Base-by-base conservation (phyloP, 2,797 vertebrate species). In the Oreonectes daqikongensis region DNA sequence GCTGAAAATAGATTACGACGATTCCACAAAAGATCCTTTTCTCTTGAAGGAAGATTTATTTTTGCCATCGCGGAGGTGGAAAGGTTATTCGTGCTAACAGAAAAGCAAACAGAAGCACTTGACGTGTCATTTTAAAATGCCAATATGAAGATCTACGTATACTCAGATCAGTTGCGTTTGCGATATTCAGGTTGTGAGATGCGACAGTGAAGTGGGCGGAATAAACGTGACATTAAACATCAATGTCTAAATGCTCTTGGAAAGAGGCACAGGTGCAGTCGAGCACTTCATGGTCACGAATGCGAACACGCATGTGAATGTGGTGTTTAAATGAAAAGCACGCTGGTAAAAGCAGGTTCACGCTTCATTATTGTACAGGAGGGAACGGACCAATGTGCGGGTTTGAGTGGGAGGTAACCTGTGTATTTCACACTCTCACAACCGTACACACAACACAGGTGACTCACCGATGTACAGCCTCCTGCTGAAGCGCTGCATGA, bases 381-480 rank as follows among this genome's bases (percentile, higher is more conserved):
- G 42, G 44, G 65, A n/a, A 55, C 57, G 60, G 52, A 32, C 46
- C 10, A 14, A 11, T 12, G 17, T 17, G 57, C 2, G 64, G 12
- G 38, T 48, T 57, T 15, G 65, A 63, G 82, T 81, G 68, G 80
- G 78, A 1, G 71, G 53, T 50, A 18, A 70, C 65, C 48, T 59
- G 38, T 40, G 42, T 6, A 38, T 42, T 76, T 69, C 42, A 73
- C 1, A 38, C 48, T 55, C 48, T 55, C 32, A 67, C 26, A 75
- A 57, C 44, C 22, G 40, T 61, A 40, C 68, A 70, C 48, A 46
- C 35, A 46, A 32, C 22, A 80, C 63, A 24, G 3, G 52, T 79
- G 59, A 89, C 96, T 96, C 85, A 98, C 97, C 97, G 38, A 98
- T 98, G 86, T 98, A 98, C 84, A 98, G 93, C 87, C 96, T 94